phyloP scores from a whole-genome alignment of 2,888 invertebrate species.

The Dryococelus australis region DNA sequence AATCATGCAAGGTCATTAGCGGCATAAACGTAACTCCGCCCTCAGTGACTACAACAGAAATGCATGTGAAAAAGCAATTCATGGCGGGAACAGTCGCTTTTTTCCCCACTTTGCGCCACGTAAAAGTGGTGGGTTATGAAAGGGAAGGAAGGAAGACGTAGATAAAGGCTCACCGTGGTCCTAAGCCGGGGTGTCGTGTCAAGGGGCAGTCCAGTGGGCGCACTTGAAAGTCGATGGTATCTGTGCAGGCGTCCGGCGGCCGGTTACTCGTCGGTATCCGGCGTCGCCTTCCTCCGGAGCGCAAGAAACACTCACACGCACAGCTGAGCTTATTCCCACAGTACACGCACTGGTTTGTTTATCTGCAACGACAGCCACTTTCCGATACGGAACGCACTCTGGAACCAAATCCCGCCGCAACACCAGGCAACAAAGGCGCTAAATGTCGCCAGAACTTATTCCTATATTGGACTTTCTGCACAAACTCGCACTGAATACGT shows the following conservation, averaged over 20 bases:
- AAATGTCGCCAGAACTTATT: not conserved
- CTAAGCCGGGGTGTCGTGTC: not conserved
- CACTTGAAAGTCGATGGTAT: conserved; percentile 10
- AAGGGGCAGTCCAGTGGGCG: conserved; percentile 1
- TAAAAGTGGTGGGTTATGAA: not conserved
- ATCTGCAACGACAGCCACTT: not conserved
- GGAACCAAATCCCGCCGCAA: not conserved
- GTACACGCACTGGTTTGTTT: not conserved
- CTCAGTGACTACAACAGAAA: not conserved
- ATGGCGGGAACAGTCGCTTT: not conserved
- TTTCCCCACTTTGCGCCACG: not conserved
- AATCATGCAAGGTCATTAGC: not conserved
- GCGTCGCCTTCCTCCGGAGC: conserved; percentile 1
- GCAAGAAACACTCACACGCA: not conserved
- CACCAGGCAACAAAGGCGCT: not conserved
- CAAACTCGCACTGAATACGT: not conserved
- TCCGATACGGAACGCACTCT: not conserved
- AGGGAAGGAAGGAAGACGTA: not conserved
- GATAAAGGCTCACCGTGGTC: conserved; percentile 3
- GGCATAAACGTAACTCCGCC: not conserved
- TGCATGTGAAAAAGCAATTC: not conserved
- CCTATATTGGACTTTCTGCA: not conserved
- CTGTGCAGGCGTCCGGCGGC: not conserved
- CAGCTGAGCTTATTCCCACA: not conserved
- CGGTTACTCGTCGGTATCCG: conserved; percentile 9